Conservation (phyloP, 2,113 vertebrate species). For the Pungitius pungitius region DNA sequence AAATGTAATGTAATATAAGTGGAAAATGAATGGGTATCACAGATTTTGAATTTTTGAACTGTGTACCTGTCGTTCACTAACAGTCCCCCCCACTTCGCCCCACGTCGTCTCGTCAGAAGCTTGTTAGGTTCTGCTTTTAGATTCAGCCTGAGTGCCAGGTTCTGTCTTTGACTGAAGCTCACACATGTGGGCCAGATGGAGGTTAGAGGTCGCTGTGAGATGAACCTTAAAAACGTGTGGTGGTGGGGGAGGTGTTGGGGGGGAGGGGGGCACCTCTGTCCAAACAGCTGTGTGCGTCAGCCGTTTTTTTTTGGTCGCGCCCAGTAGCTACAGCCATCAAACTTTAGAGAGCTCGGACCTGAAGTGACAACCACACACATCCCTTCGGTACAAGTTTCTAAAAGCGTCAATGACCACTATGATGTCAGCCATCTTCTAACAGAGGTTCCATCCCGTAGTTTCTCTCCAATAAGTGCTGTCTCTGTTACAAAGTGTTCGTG, state of each 20-base stretch:
- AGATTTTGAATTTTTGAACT: constrained; percentile 5
- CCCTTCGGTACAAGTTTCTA: too few relatives aligned
- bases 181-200: constrained; percentile 65
- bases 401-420: background rate
- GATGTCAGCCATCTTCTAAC: background rate
- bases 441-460: background rate
- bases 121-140: too few relatives aligned
- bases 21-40: constrained; percentile 6
- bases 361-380: background rate
- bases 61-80: constrained; percentile 18
- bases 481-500: background rate
- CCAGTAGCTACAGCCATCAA: background rate
- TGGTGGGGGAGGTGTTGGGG: constrained; percentile 17
- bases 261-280: constrained; percentile 8
- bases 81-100: too few relatives aligned
- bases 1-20: background rate
- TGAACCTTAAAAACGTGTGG: constrained; percentile 27
- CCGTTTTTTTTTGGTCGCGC: too few relatives aligned
- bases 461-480: background rate
- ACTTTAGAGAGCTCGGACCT: background rate
- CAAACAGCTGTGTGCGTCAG: background rate
- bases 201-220: constrained; percentile 42
- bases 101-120: too few relatives aligned
- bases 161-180: constrained; percentile 47
- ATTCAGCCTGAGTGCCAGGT: too few relatives aligned